These are phyloP conservation scores for Chironomus tentans DNA, from an alignment of 2,888 invertebrate genomes.

Conservation along the genomic window DNA sequence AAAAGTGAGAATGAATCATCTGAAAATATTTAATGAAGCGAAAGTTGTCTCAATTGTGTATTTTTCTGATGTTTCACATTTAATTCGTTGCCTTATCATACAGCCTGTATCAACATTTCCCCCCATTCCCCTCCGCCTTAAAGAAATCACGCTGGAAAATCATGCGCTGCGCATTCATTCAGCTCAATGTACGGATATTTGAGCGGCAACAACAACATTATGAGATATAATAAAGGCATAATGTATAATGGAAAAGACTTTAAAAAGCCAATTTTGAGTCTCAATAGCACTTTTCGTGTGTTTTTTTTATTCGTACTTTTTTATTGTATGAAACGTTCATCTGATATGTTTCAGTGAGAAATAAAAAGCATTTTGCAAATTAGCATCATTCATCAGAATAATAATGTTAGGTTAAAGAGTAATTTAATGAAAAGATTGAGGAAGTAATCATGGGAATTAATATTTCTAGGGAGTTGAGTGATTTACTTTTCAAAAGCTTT, in stretches of 20 bases:
- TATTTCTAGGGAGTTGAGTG: too few species aligned
- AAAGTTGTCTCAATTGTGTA: neutral
- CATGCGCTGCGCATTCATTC: constrained; percentile 16
- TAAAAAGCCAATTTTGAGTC: neutral
- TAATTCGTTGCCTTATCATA: neutral
- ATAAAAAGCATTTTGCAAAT: too few species aligned
- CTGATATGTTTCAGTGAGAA: too few species aligned
- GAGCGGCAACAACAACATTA: neutral
- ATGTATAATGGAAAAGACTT: neutral
- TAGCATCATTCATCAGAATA: too few species aligned
- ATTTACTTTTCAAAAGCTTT: too few species aligned
- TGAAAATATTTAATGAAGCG: constrained; percentile 20
- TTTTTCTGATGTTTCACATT: neutral
- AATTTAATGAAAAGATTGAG: too few species aligned
- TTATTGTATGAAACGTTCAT: too few species aligned
- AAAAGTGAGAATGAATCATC: constrained; percentile 14
- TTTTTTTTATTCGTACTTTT: too few species aligned
- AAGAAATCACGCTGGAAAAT: neutral
- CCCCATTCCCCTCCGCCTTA: neutral
- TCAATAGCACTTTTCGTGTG: neutral
- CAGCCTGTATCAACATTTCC: too few species aligned
- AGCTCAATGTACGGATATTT: neutral
- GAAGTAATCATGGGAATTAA: too few species aligned
- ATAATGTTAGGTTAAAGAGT: too few species aligned
- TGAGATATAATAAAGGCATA: neutral